Base-by-base conservation (phyloP, 2,797 vertebrate genomes). In the Pseudochromis fuscus region DNA sequence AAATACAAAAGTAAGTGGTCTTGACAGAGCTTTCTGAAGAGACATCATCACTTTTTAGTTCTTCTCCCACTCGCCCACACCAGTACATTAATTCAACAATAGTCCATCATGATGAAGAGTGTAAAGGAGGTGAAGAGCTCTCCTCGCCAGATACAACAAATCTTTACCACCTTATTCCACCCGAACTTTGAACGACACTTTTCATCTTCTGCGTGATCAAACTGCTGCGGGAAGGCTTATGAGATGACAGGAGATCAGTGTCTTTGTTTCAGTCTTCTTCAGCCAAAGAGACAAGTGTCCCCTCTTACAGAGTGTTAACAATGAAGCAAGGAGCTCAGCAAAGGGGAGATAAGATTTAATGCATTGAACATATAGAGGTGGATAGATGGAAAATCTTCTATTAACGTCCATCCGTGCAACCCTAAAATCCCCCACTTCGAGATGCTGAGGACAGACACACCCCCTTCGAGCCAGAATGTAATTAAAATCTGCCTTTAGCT, bases 401-500 rank as follows among this genome's bases (percentile, higher is more conserved):
- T 68, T 62, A 31, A 28, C 13, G 23, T 44, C 4, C 19, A 30
- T 19, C 30, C 19, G 18, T 65, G n/a, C 11, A 31, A 30, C 18
- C 21, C 8, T 7, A 76, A 61, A 64, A 52, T 35, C 18, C 42
- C n/a, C 30, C 7, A 23, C 38, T 49, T 24, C 61, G 2, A 3
- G 9, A 42, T 53, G 19, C 27, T 68, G 65, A 72, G 61, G 62
- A 72, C 40, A 75, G n/a, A 59, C 44, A 44, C 19, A 21, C n/a
- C 49, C 66, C 68, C 28, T 28, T 23, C 12, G 27, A 58, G 40
- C 44, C 45, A 60, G 35, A 77, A 73, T 80, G 71, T 59, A 83
- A 84, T 73, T 86, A 30, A 82, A 69, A 61, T 23, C 58, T 75
- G 59, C 56, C 57, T 85, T 74, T 63, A 84, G 60, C 62, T 83